Evolutionary conservation across 2,113 vertebrate species (phyloP), one percentile per base, ranked within the genome.

Genomic region (Peucedramus taeniatus): DNA sequence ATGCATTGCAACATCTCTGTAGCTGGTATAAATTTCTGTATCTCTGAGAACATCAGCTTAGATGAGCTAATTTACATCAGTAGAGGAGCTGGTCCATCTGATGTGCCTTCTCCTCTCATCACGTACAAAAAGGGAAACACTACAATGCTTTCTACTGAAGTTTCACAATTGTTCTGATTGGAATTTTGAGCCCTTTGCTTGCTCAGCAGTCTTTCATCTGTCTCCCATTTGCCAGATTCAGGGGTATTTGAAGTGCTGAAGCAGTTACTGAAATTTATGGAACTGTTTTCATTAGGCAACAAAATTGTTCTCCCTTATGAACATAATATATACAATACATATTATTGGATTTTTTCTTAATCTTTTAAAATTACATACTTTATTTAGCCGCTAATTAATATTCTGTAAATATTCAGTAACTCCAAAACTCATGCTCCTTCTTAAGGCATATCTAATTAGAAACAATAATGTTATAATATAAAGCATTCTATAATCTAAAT

Each of bases 321-420:
- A 6, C 9, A 56, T 20, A 81, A 82, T n/a, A 56, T 19, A 19
- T 15, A 24, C 4, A 40, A 19, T n/a, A 31, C 1, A 28, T 66
- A 42, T 57, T 60, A 23, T 28, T 33, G 1, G 27, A 6, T 20
- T 83, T 65, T 63, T 61, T n/a, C 12, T 40, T 85, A 47, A 47
- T 59, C 1, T 60, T 68, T 54, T 80, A 13, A 65, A 86, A 53
- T 49, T 0, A 14, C 0, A 0, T 44, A 30, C 42, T 83, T 60
- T 77, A 77, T 44, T 61, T 72, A 70, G 0, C 10, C 77, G 7
- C 4, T 18, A 6, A 30, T 61, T 69, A 78, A 24, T 82, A 60
- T n/a, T 30, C 39, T 60, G 31, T 40, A 61, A 92, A 42, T 22
- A 53, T n/a, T 63, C 20, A 45, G 12, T 74, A 74, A 70, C 21